Evolutionary conservation across 1,140 invertebrate genomes (phyloP), one percentile per base, ranked within the genome.

Genomic region (Varroa destructor): DNA sequence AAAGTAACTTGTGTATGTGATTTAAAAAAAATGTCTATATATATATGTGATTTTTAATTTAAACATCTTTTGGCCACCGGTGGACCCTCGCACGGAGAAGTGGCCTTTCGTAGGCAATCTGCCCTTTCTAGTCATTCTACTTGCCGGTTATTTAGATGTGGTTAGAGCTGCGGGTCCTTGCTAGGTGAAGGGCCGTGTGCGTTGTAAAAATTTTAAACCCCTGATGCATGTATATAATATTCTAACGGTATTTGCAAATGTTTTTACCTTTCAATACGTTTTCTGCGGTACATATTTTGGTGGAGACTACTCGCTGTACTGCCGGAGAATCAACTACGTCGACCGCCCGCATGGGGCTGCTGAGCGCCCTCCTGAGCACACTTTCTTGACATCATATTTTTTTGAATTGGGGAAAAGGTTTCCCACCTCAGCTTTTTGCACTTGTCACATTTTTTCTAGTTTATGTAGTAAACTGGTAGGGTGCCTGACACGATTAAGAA

Each of bases 381-480:
- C 14, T 77, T 77, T 54, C 54, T 77, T 43, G 75, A 79, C 71
- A 75, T 76, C 56, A 58, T 82, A 57, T 81, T 85, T 73, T 25
- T 86, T 86, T 75, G 82, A 85, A 1, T 77, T 90, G 51, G 81
- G 87, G 14, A 89, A 90, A 78, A 88, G 87, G 73, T 81, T 67
- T 84, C 84, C 43, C 87, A 90, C 81, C 84, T 90, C 36, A 84
- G 85, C 0, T 87, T 87, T 43, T 84, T 96, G 25, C 93, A 95
- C 81, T 91, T 96, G 71, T 93, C 95, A 76, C 93, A 96, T 79
- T 92, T 96, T 91, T 91, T 70, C 87, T 91, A 76, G 95, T 97
- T 92, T 92, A 92, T 8, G 88, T 93, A 80, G 89, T 87, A 6
- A 89, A 93, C 1, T 97, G 93, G 92, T 90, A 93, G 85, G 92